phyloP scores from a whole-genome alignment of 2,113 vertebrate genomes.

The Vulpes vulpes region DNA sequence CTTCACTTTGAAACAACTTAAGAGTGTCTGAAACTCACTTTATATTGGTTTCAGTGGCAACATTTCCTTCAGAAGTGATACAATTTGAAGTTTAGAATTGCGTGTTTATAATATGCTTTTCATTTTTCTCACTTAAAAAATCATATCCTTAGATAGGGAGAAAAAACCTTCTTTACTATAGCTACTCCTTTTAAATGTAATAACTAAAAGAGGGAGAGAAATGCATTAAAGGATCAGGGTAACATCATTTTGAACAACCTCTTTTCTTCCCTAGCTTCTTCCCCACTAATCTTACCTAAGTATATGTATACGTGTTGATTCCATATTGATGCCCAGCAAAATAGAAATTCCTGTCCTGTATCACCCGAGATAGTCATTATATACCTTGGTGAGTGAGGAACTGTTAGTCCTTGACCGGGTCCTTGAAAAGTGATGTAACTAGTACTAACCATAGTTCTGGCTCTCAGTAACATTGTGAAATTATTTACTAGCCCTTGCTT shows the following conservation, averaged over 20 bases:
- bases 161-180: background rate
- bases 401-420: background rate
- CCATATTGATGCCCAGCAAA: background rate
- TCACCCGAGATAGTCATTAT: background rate
- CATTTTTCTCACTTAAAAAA: background rate
- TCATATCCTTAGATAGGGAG: background rate
- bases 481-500: background rate
- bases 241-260: background rate
- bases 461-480: background rate
- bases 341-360: background rate
- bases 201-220: background rate
- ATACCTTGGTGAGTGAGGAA: background rate
- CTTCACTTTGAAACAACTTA: slow-evolving; percentile 50
- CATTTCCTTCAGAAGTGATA: slow-evolving; percentile 55
- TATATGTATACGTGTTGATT: slow-evolving; percentile 21
- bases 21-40: slow-evolving; percentile 38
- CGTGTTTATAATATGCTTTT: slow-evolving; percentile 39
- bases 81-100: background rate
- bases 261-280: background rate
- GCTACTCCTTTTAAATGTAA: background rate
- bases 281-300: background rate
- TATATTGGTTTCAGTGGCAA: slow-evolving; percentile 39
- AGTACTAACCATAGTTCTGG: background rate
- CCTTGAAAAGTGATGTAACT: background rate
- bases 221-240: background rate